Percentiles rank a stretch among this genome's conserved stretches.
Evolutionary conservation across 2,113 vertebrate genomes (phyloP).

Genomic region (Morone chrysops): DNA sequence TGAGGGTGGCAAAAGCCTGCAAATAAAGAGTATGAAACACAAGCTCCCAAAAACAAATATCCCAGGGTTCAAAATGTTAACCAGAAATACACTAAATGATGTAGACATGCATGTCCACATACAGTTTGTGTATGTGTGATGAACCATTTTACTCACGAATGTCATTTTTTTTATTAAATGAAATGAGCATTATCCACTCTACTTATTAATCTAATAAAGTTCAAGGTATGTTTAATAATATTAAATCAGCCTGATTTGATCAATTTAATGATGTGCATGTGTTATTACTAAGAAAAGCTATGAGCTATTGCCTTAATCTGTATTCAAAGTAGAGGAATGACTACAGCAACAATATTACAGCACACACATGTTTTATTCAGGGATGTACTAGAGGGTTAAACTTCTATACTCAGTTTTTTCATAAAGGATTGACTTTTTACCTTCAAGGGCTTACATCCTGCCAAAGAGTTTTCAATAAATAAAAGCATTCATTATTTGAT

Average conservation of each 20-base stretch:
- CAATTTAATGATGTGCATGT: constrained; percentile 12
- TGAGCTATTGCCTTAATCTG: not conserved
- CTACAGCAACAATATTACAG: not conserved
- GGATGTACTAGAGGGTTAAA: not conserved
- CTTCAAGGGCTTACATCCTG: not conserved
- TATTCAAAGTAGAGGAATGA: not conserved
- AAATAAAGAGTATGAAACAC: too few relatives aligned
- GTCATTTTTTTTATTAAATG: not conserved
- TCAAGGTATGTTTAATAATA: too few relatives aligned
- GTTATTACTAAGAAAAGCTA: not conserved
- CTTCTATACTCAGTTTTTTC: too few relatives aligned
- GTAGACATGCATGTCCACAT: too few relatives aligned
- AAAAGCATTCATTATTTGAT: not conserved
- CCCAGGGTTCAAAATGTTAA: too few relatives aligned
- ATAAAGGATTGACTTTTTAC: not conserved
- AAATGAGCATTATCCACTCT: not conserved
- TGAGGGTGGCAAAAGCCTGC: too few relatives aligned
- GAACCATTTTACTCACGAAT: not conserved
- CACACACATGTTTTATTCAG: not conserved
- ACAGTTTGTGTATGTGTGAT: not conserved
- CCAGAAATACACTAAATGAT: too few relatives aligned
- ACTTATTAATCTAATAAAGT: not conserved
- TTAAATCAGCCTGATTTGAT: not conserved
- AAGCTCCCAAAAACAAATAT: too few relatives aligned
- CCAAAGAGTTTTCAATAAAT: not conserved